Conservation (phyloP, 2,113 vertebrate genomes). For the Pterophyllum scalare region DNA sequence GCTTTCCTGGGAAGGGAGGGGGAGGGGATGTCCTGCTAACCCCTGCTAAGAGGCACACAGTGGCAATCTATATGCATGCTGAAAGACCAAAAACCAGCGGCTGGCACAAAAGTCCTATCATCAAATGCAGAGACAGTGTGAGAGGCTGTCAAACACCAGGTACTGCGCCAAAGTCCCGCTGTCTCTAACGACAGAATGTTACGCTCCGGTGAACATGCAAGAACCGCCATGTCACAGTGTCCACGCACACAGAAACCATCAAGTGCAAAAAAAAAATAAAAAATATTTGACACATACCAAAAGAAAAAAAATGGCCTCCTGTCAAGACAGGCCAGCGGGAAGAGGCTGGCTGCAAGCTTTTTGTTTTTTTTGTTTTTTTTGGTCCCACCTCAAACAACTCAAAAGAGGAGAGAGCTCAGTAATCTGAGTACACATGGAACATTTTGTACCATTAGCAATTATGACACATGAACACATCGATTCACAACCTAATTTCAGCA, state of each 20-base stretch:
- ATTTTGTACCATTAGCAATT: neutral
- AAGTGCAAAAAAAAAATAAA: neutral
- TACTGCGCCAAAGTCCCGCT: constrained; percentile 57
- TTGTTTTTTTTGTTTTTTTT: neutral
- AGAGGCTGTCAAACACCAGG: constrained; percentile 67
- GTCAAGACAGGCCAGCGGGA: constrained; percentile 55
- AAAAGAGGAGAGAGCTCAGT: neutral
- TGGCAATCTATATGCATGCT: constrained; percentile 38
- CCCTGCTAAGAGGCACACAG: constrained; percentile 21
- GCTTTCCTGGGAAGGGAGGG: constrained; percentile 12
- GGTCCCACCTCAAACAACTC: neutral
- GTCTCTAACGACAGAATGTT: constrained; percentile 48
- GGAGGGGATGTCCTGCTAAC: constrained; percentile 9
- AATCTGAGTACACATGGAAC: neutral
- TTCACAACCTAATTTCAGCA: constrained; percentile 41
- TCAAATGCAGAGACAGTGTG: constrained; percentile 40
- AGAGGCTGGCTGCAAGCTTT: neutral
- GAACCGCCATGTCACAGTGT: constrained; percentile 48
- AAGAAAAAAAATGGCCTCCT: constrained; percentile 62
- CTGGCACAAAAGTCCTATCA: constrained; percentile 49
- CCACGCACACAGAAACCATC: neutral
- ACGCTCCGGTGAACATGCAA: constrained; percentile 49
- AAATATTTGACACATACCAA: constrained; percentile 38
- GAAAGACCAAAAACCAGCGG: constrained; percentile 34
- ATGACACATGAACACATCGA: neutral